These are phyloP conservation scores for Anguilla megastoma DNA, from an alignment of 2,797 vertebrate species.

Conservation along the genomic window DNA sequence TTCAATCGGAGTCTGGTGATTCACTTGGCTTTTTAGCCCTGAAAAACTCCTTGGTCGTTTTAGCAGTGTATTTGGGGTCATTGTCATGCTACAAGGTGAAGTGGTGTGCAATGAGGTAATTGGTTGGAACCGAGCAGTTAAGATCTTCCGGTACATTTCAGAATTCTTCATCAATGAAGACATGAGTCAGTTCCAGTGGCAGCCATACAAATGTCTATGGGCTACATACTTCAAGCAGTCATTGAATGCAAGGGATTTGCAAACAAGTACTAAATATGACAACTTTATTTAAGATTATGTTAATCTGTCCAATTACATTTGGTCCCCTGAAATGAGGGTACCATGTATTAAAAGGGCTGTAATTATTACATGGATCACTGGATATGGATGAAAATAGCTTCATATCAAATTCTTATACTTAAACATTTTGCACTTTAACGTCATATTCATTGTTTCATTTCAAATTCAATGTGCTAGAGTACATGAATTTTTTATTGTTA, in stretches of 20 bases:
- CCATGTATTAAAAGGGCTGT: background rate
- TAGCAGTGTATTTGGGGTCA: too few species aligned
- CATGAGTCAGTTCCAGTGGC: too few species aligned
- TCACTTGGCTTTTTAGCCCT: too few species aligned
- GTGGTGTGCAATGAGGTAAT: too few species aligned
- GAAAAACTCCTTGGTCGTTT: too few species aligned
- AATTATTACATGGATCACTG: background rate
- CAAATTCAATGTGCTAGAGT: background rate
- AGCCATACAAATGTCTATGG: background rate
- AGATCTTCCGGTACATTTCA: too few species aligned
- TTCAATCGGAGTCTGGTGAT: too few species aligned
- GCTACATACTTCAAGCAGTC: background rate
- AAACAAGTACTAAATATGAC: background rate
- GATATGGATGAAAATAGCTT: background rate
- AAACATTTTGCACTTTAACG: too few species aligned
- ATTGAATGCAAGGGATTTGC: background rate
- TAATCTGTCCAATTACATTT: background rate
- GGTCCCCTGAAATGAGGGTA: background rate
- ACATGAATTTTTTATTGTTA: background rate
- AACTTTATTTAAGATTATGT: background rate
- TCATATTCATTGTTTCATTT: too few species aligned
- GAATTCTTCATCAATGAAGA: too few species aligned
- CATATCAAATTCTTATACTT: background rate
- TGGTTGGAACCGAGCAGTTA: too few species aligned
- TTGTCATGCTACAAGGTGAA: too few species aligned